These are phyloP conservation scores for Euplagia quadripunctaria DNA, from an alignment of 2,888 invertebrate species.

Conservation along the genomic window DNA sequence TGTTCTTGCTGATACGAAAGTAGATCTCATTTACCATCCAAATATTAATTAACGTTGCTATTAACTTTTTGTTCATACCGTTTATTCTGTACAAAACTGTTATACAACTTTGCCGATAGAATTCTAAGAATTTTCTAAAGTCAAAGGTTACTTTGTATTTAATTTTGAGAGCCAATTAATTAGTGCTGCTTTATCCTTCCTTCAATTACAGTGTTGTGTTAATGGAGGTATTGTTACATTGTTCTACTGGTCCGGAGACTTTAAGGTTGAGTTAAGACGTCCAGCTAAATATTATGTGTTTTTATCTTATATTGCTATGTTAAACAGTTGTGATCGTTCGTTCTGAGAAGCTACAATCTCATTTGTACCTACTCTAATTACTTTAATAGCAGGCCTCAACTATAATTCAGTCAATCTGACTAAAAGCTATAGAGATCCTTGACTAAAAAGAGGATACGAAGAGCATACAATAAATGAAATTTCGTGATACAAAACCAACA, in stretches of 20 bases:
- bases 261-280: neutral
- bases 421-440: neutral
- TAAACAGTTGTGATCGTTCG: neutral
- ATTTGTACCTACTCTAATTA: neutral
- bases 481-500: no score
- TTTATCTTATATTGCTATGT: neutral
- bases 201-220: neutral
- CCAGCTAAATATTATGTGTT: neutral
- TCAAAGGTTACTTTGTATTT: conserved; percentile 17
- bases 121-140: conserved; percentile 17
- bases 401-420: neutral
- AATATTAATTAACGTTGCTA: conserved; percentile 16
- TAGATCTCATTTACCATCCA: neutral
- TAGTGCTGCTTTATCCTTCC: conserved; percentile 15
- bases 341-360: no score
- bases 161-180: conserved; percentile 21
- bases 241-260: neutral
- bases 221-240: conserved; percentile 3
- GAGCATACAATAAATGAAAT: neutral
- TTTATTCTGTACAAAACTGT: conserved; percentile 18
- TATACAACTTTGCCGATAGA: conserved; percentile 10
- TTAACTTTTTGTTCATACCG: conserved; percentile 8
- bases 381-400: neutral
- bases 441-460: neutral
- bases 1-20: neutral